Percentiles rank a stretch among this genome's conserved stretches.
phyloP scores from a whole-genome alignment of 2,113 vertebrate genomes.

The Chitala chitala region DNA sequence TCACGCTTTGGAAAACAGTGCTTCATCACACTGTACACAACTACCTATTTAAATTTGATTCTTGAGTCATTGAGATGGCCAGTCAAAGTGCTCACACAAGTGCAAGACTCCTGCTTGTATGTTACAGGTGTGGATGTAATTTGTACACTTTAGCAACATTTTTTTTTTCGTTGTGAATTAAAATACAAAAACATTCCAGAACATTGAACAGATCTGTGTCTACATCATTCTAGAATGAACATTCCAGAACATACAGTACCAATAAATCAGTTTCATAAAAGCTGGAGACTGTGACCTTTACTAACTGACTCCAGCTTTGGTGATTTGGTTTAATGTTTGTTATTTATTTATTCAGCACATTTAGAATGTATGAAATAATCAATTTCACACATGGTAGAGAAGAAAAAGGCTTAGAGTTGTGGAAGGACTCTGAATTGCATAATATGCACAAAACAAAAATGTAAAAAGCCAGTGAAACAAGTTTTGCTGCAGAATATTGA shows the following conservation, averaged over 20 bases:
- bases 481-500: not conserved
- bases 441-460: not conserved
- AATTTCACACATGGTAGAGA: not conserved
- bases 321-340: not conserved
- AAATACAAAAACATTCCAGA: not conserved
- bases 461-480: not conserved
- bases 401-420: not conserved
- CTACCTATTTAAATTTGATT: slow-evolving; percentile 37
- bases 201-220: not conserved
- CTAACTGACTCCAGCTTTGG: no score
- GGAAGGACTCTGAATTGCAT: not conserved
- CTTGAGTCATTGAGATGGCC: no score
- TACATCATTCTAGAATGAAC: no score
- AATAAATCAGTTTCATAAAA: no score
- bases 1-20: no score
- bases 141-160: not conserved
- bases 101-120: no score
- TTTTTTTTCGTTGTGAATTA: not conserved
- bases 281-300: no score
- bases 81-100: no score
- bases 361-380: not conserved
- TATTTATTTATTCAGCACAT: slow-evolving; percentile 1
- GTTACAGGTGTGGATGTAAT: slow-evolving; percentile 8
- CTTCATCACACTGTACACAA: slow-evolving; percentile 8
- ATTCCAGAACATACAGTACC: no score